Evolutionary conservation across 2,797 vertebrate genomes (phyloP).

Genomic region (Lutjanus argentimaculatus): DNA sequence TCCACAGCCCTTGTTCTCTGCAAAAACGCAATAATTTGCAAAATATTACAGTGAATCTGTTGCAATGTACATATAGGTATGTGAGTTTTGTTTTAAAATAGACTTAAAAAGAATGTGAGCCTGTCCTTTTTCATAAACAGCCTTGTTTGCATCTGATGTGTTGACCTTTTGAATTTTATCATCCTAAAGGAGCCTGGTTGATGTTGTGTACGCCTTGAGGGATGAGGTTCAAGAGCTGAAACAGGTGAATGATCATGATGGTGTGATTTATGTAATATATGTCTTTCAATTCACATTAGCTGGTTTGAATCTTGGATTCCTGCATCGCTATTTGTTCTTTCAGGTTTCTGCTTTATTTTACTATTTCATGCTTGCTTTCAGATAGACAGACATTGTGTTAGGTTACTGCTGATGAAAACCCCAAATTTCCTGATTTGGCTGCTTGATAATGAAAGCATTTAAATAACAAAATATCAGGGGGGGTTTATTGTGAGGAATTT

Average conservation of each 20-base stretch:
- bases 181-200: slow-evolving; percentile 93
- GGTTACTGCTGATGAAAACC: too few relatives aligned
- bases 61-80: background rate
- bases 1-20: too few relatives aligned
- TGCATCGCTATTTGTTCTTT: too few relatives aligned
- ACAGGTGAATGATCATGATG: slow-evolving; percentile 85
- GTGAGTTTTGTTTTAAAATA: background rate
- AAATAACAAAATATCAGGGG: too few relatives aligned
- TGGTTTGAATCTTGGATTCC: background rate
- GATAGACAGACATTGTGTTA: too few relatives aligned
- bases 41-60: background rate
- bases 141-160: background rate
- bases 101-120: background rate
- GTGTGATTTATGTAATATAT: background rate
- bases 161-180: slow-evolving; percentile 23
- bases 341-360: too few relatives aligned
- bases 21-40: background rate
- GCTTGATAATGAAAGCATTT: too few relatives aligned
- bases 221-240: slow-evolving; percentile 98
- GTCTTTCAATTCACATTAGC: background rate
- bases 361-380: too few relatives aligned
- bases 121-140: background rate
- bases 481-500: too few relatives aligned
- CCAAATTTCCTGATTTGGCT: too few relatives aligned
- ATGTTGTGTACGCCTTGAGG: slow-evolving; percentile 96